A percentile compares a stretch with the other conserved stretches of the same genome.
Evolutionary conservation across 37 sponge, comb jelly and placozoan genomes (phyloP).

Genomic region (Agelas oroides): DNA sequence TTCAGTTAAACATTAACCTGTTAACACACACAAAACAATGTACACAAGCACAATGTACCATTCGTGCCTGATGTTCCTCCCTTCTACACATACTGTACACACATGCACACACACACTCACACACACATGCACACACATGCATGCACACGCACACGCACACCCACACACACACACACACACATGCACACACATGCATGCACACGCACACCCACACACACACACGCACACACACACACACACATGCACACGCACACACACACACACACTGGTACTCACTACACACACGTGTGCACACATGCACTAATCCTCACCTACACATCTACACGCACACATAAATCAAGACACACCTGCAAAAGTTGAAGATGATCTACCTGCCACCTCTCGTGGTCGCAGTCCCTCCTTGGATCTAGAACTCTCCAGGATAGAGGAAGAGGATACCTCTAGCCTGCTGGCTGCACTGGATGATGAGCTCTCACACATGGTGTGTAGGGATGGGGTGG

Average conservation of each 20-base stretch:
- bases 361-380: too few relatives aligned
- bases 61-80: too few relatives aligned
- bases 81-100: too few relatives aligned
- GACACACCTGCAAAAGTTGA: neutral
- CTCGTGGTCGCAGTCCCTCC: neutral
- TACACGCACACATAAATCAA: slow-evolving; percentile 22
- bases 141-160: too few relatives aligned
- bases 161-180: too few relatives aligned
- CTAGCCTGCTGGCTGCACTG: slow-evolving; percentile 23
- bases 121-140: too few relatives aligned
- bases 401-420: slow-evolving; percentile 12
- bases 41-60: too few relatives aligned
- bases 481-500: slow-evolving; percentile 13
- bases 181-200: too few relatives aligned
- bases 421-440: slow-evolving; percentile 32
- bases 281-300: slow-evolving; percentile 16
- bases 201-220: too few relatives aligned
- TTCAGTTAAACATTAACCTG: neutral
- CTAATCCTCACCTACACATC: slow-evolving; percentile 11
- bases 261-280: neutral
- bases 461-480: slow-evolving; percentile 54
- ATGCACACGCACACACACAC: too few relatives aligned
- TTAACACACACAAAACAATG: neutral
- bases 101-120: too few relatives aligned
- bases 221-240: too few relatives aligned